Evolutionary conservation across 2,888 invertebrate species (phyloP).

Genomic region (Timema cristinae): DNA sequence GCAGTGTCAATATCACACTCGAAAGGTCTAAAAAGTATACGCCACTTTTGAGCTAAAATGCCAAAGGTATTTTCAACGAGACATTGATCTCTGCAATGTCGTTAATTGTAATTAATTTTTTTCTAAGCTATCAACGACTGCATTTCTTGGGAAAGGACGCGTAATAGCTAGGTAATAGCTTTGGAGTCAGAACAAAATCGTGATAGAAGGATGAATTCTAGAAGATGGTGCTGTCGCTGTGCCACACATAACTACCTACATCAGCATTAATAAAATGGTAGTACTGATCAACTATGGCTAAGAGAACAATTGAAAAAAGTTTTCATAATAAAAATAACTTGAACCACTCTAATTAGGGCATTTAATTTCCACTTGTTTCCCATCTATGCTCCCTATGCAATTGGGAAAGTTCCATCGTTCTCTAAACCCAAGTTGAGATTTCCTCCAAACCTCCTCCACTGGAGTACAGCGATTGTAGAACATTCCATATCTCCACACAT

Average conservation of each 20-base stretch:
- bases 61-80: no score
- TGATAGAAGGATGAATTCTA: slow-evolving; percentile 27
- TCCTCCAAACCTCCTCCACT: neutral
- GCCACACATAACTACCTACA: neutral
- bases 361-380: slow-evolving; percentile 35
- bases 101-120: no score
- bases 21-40: no score
- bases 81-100: no score
- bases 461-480: slow-evolving; percentile 30
- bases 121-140: no score
- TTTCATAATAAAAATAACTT: slow-evolving; percentile 36
- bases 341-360: slow-evolving; percentile 34
- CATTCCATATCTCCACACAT: slow-evolving; percentile 37
- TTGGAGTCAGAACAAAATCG: slow-evolving; percentile 3
- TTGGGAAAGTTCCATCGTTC: slow-evolving; percentile 22
- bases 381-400: slow-evolving; percentile 37
- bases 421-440: slow-evolving; percentile 7
- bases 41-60: no score
- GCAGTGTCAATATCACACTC: no score
- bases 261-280: slow-evolving; percentile 13
- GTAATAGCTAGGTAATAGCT: no score
- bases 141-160: no score
- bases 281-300: slow-evolving; percentile 20
- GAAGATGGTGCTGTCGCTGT: neutral
- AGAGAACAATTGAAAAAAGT: slow-evolving; percentile 35